Conservation (phyloP, 2,797 vertebrate genomes). For the Myotis pilosus region DNA sequence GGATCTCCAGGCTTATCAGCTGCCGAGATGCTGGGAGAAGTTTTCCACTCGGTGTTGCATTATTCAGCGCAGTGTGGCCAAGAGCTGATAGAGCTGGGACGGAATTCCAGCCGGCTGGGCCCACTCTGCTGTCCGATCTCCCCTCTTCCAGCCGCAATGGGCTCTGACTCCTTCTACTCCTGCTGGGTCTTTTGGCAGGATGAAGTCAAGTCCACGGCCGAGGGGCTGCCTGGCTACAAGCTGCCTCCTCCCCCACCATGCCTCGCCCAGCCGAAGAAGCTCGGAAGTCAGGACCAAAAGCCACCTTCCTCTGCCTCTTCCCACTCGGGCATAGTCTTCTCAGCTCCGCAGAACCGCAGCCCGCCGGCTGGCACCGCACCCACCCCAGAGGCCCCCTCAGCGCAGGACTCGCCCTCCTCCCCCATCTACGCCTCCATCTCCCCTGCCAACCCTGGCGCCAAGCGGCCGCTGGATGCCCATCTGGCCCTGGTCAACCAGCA, state of each 20-base stretch:
- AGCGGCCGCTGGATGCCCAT: conserved; percentile 82
- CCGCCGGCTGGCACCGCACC: conserved; percentile 68
- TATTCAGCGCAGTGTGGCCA: conserved; percentile 55
- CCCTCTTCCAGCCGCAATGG: not conserved
- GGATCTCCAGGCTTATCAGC: conserved; percentile 60
- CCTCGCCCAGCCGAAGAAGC: conserved; percentile 80
- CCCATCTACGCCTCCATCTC: conserved; percentile 82
- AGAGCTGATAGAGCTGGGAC: not conserved
- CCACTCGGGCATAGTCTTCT: conserved; percentile 91
- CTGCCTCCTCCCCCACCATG: conserved; percentile 86
- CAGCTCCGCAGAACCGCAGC: conserved; percentile 84
- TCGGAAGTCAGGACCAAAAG: conserved; percentile 84
- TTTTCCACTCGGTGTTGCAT: conserved; percentile 73
- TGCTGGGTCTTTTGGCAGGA: conserved; percentile 88
- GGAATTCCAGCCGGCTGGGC: not conserved
- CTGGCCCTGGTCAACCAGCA: conserved; percentile 88
- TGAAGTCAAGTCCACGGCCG: conserved; percentile 87
- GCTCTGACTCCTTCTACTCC: conserved; percentile 69
- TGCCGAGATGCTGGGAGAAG: conserved; percentile 6
- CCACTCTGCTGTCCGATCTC: fast-evolving
- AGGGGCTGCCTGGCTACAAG: conserved; percentile 90
- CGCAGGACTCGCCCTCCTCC: conserved; percentile 70
- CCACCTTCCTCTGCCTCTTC: conserved; percentile 89
- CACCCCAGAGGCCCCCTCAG: conserved; percentile 42
- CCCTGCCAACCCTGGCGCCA: conserved; percentile 66